A percentile compares a stretch with the other conserved stretches of the same genome.
These are phyloP conservation scores for Chromobotia macracanthus DNA, from an alignment of 2,797 vertebrate species.

Conservation along the genomic window DNA sequence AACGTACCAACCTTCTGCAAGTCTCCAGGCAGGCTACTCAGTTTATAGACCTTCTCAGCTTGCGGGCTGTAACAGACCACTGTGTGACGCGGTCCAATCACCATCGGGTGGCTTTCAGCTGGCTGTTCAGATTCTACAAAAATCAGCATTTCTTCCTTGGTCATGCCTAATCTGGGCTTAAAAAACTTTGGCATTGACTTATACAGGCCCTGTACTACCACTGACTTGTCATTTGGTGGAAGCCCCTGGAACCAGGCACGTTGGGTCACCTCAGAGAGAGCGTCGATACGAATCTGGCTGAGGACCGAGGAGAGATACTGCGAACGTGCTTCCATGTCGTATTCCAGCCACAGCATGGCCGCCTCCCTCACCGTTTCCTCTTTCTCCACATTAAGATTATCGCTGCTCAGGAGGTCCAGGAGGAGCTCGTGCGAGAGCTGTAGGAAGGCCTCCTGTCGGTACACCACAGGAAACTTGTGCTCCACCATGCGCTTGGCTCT, in stretches of 20 bases:
- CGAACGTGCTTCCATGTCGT: conserved; percentile 93
- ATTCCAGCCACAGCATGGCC: conserved; percentile 97
- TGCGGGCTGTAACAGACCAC: conserved; percentile 98
- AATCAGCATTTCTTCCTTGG: conserved; percentile 99
- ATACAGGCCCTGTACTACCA: conserved; percentile 98
- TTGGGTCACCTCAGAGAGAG: conserved; percentile 96
- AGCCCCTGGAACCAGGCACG: conserved; percentile 98
- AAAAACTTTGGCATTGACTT: conserved; percentile 99
- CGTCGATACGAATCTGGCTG: conserved; percentile 97
- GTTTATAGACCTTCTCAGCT: conserved; percentile 97
- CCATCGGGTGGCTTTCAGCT: conserved; percentile 66
- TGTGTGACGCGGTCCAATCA: conserved; percentile 73
- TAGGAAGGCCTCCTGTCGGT: conserved; percentile 94
- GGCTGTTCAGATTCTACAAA: conserved; percentile 93
- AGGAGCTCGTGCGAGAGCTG: conserved; percentile 95
- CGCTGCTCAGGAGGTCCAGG: conserved; percentile 94
- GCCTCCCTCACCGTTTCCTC: conserved; percentile 98
- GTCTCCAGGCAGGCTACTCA: conserved; percentile 90
- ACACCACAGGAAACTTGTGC: conserved; percentile 96
- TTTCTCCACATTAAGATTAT: conserved; percentile 98
- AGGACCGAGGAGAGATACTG: conserved; percentile 97
- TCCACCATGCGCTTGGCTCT: conserved; percentile 98
- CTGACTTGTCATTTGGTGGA: conserved; percentile 96
- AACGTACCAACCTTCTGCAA: conserved; percentile 94
- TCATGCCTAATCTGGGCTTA: conserved; percentile 97